These are phyloP conservation scores for Eilema griseolum DNA, from an alignment of 2,888 invertebrate genomes.

Conservation along the genomic window DNA sequence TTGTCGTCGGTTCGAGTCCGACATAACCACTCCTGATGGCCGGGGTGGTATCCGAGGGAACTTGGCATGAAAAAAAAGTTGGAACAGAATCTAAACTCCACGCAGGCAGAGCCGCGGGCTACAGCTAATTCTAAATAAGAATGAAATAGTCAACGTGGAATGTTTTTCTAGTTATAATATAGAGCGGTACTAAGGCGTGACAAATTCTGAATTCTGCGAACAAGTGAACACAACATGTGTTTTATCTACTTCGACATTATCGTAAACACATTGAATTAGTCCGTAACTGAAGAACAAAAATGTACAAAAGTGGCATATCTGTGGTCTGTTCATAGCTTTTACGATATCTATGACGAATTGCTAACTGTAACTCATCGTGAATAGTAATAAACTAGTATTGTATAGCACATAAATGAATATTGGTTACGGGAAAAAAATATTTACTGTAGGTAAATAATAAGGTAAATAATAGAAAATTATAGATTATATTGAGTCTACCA, in stretches of 20 bases:
- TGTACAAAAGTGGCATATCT: constrained; percentile 11
- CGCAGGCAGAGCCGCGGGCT: too few species aligned
- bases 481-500: too few species aligned
- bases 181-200: constrained; percentile 11
- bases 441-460: too few species aligned
- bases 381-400: background rate
- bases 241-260: constrained; percentile 50
- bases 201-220: constrained; percentile 21
- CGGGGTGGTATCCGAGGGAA: too few species aligned
- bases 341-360: constrained; percentile 39
- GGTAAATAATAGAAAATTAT: background rate
- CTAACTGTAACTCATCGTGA: constrained; percentile 20
- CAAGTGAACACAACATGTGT: constrained; percentile 42
- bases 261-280: constrained; percentile 35
- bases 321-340: constrained; percentile 22
- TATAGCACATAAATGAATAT: constrained; percentile 7
- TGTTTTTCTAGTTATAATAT: constrained; percentile 19
- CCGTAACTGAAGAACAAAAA: constrained; percentile 32
- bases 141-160: constrained; percentile 13
- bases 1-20: too few species aligned
- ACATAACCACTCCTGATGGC: too few species aligned
- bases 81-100: too few species aligned
- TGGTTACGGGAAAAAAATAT: background rate
- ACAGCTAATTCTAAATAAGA: background rate
- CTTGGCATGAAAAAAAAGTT: too few species aligned